Conservation (phyloP, 2,888 invertebrate genomes). For the Hypolimnas misippus region DNA sequence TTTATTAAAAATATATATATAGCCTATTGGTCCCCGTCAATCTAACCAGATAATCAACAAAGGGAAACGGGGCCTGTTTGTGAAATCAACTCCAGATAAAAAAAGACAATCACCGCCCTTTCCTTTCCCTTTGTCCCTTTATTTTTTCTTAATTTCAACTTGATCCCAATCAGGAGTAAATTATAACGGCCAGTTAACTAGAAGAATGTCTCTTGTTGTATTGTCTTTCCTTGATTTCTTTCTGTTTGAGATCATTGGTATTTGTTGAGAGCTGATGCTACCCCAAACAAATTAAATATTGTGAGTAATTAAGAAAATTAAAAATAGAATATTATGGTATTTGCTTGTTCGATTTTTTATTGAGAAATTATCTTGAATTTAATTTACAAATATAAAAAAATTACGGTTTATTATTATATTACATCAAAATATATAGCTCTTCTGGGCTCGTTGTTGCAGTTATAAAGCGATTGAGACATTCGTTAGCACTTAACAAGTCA, state of each 20-base stretch:
- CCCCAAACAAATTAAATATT: constrained; percentile 2
- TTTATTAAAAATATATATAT: too few relatives aligned
- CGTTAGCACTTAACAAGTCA: too few relatives aligned
- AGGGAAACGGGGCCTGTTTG: constrained; percentile 64
- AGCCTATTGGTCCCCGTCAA: constrained; percentile 32
- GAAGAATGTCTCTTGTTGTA: constrained; percentile 73
- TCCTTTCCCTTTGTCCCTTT: constrained; percentile 68
- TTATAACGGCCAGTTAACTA: constrained; percentile 82
- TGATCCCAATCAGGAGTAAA: constrained; percentile 83
- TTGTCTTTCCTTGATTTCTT: constrained; percentile 71
- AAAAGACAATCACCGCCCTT: constrained; percentile 63
- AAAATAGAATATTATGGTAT: neutral
- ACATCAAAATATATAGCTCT: too few relatives aligned
- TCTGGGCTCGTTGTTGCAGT: too few relatives aligned
- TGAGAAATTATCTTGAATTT: too few relatives aligned
- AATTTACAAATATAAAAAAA: too few relatives aligned
- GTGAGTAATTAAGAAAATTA: neutral
- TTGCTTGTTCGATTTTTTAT: too few relatives aligned
- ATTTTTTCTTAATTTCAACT: constrained; percentile 83
- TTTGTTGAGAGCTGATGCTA: constrained; percentile 58
- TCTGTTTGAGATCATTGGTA: constrained; percentile 67
- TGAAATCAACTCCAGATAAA: constrained; percentile 79
- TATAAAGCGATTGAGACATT: too few relatives aligned
- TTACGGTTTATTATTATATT: too few relatives aligned
- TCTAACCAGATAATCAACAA: constrained; percentile 43